Evolutionary conservation across 2,888 invertebrate species (phyloP).

Genomic region (Rapana venosa): DNA sequence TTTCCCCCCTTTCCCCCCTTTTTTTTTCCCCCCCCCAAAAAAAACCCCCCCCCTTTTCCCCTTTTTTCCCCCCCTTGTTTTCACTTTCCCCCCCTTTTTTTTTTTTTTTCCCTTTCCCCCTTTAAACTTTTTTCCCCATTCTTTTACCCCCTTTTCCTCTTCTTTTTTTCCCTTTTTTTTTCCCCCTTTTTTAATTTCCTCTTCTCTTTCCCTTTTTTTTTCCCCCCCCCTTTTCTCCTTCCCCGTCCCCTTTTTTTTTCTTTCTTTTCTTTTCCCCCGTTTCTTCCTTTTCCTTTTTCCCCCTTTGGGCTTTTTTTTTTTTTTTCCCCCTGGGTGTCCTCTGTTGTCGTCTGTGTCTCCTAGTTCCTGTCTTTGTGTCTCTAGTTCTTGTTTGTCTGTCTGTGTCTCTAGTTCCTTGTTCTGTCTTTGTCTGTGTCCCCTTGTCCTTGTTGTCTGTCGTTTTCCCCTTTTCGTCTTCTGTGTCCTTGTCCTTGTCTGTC

Average conservation of each 20-base stretch:
- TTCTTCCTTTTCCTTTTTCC: not conserved
- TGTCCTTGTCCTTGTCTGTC: too few species aligned
- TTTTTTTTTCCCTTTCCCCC: not conserved
- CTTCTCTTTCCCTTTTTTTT: not conserved
- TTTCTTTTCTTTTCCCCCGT: not conserved
- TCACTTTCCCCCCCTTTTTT: constrained; percentile 5
- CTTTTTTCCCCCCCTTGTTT: not conserved
- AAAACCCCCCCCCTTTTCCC: not conserved
- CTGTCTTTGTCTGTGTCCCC: too few species aligned
- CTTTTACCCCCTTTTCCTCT: too few species aligned
- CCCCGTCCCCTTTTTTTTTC: not conserved
- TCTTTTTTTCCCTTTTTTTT: not conserved
- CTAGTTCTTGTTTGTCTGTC: too few species aligned
- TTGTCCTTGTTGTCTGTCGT: too few species aligned
- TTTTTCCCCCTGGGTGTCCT: not conserved
- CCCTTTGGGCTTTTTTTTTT: not conserved
- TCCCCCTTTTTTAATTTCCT: not conserved
- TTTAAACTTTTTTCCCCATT: too few species aligned
- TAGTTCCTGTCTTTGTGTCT: too few species aligned
- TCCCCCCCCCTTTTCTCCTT: not conserved
- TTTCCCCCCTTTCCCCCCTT: not conserved
- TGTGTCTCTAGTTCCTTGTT: too few species aligned
- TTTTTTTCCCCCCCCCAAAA: not conserved
- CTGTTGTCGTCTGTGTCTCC: too few species aligned
- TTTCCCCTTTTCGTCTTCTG: too few species aligned